Evolutionary conservation across 2,113 vertebrate genomes (phyloP).

Genomic region (Dolichallabes microphthalmus): DNA sequence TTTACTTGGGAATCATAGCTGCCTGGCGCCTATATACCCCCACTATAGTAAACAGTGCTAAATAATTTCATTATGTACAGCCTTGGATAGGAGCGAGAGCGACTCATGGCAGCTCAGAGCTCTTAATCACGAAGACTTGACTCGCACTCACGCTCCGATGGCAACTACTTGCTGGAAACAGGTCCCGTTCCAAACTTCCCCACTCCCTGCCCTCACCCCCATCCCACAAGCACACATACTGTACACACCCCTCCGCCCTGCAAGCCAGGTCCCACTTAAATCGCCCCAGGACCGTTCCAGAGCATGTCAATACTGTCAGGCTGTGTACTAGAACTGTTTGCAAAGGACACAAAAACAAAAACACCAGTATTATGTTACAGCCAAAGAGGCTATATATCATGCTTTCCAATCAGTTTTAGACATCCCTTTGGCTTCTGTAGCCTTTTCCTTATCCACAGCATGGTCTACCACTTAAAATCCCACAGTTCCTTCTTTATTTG

Average conservation of each 20-base stretch:
- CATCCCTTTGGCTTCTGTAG: conserved; percentile 19
- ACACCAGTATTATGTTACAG: conserved; percentile 52
- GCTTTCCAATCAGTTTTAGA: conserved; percentile 40
- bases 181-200: background rate
- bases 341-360: conserved; percentile 50
- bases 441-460: conserved; percentile 3
- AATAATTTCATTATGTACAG: conserved; percentile 70
- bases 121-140: conserved; percentile 62
- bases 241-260: background rate
- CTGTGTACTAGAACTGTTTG: conserved; percentile 43
- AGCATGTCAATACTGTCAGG: conserved; percentile 47
- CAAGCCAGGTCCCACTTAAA: conserved; percentile 47
- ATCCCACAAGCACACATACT: background rate
- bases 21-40: conserved; percentile 71
- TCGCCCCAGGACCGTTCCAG: conserved; percentile 39
- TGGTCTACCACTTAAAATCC: conserved; percentile 18
- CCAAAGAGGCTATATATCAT: conserved; percentile 29
- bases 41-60: conserved; percentile 74
- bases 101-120: conserved; percentile 49
- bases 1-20: conserved; percentile 44
- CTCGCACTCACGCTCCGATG: conserved; percentile 36
- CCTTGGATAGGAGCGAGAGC: conserved; percentile 54
- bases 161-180: conserved; percentile 44
- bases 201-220: background rate
- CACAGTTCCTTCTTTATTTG: background rate